A percentile compares a stretch with the other conserved stretches of the same genome.
Evolutionary conservation across 2,113 vertebrate species (phyloP).

Genomic region (Sinocyclocheilus grahami): DNA sequence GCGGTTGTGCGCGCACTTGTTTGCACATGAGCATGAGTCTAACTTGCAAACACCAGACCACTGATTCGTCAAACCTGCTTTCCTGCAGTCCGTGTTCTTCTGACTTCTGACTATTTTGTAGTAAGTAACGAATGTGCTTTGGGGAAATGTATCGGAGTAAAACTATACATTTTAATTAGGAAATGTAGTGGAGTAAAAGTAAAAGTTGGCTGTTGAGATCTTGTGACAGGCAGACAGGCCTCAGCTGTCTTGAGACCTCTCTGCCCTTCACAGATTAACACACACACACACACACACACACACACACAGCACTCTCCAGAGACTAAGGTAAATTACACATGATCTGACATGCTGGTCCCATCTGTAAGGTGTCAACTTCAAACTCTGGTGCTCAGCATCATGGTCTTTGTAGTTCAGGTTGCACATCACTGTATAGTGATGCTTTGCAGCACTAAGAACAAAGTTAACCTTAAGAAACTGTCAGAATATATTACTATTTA

Average conservation of each 20-base stretch:
- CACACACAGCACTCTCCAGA: conserved; percentile 41
- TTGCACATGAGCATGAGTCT: too few species aligned
- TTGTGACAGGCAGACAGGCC: conserved; percentile 26
- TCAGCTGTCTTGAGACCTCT: conserved; percentile 47
- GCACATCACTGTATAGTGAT: background rate
- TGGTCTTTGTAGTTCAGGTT: conserved; percentile 14
- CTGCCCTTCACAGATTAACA: conserved; percentile 48
- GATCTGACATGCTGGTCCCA: conserved; percentile 40
- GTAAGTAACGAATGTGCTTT: too few species aligned
- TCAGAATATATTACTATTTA: too few species aligned
- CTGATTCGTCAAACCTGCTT: too few species aligned
- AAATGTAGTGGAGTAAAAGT: too few species aligned
- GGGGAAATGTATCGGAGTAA: too few species aligned
- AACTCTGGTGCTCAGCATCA: conserved; percentile 19
- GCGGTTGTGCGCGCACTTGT: too few species aligned
- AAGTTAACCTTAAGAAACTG: background rate
- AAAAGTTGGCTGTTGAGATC: too few species aligned
- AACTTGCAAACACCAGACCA: too few species aligned
- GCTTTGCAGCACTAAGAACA: background rate
- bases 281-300: background rate
- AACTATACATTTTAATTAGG: too few species aligned
- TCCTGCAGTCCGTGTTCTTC: too few species aligned
- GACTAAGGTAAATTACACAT: conserved; percentile 52
- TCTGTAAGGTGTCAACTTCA: conserved; percentile 49
- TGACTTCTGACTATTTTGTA: too few species aligned